These are phyloP conservation scores for Ectobius pallidus DNA, from an alignment of 2,888 invertebrate species.

Conservation along the genomic window DNA sequence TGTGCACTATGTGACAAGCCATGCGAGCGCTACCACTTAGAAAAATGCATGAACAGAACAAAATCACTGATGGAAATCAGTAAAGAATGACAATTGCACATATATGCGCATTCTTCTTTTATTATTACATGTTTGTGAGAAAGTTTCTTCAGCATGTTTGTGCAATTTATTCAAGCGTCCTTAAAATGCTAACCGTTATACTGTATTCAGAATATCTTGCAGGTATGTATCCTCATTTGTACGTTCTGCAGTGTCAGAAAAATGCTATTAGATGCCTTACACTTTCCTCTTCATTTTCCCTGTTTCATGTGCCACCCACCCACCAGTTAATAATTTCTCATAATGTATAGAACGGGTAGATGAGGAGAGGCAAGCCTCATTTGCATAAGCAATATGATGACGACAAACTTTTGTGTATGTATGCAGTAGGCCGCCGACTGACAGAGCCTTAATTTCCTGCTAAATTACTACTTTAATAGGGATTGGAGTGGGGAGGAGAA, in stretches of 20 bases:
- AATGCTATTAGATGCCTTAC: background rate
- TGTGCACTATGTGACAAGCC: too few relatives aligned
- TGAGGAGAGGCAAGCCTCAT: conserved; percentile 19
- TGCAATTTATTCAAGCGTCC: too few relatives aligned
- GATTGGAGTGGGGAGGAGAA: conserved; percentile 43
- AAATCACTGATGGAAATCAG: too few relatives aligned
- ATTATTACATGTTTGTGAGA: too few relatives aligned
- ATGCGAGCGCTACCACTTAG: too few relatives aligned
- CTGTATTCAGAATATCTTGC: too few relatives aligned
- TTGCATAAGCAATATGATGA: conserved; percentile 41
- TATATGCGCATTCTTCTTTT: too few relatives aligned
- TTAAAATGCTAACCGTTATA: too few relatives aligned
- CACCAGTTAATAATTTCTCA: conserved; percentile 35
- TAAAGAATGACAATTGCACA: too few relatives aligned
- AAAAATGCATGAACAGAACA: too few relatives aligned
- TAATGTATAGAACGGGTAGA: conserved; percentile 7
- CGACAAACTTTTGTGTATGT: conserved; percentile 28
- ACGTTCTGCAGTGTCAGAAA: conserved; percentile 15
- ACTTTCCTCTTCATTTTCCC: background rate
- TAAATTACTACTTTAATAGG: conserved; percentile 48
- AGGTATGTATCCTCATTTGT: background rate
- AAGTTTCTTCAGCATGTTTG: too few relatives aligned
- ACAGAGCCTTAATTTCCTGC: conserved; percentile 45
- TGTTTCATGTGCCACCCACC: conserved; percentile 26
- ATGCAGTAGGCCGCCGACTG: conserved; percentile 27